phyloP scores from a whole-genome alignment of 2,888 invertebrate species.

The Copidosoma aretas region DNA sequence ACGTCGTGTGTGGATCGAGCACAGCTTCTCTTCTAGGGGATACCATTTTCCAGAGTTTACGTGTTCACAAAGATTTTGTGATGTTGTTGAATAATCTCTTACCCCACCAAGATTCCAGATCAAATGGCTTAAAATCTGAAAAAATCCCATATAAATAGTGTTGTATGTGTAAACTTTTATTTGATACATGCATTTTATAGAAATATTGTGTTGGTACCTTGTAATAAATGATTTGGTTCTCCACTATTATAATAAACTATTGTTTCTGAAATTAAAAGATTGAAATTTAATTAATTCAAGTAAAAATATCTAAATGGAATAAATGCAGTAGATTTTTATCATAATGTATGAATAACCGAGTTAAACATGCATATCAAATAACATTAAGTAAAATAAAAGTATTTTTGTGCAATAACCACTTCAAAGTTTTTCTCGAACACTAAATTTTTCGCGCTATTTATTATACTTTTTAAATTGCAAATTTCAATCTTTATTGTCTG shows the following conservation, averaged over 20 bases:
- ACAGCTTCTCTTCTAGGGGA: slow-evolving; percentile 9
- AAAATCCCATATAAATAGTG: slow-evolving; percentile 33
- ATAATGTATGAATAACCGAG: too few species aligned
- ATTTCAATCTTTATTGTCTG: slow-evolving; percentile 2
- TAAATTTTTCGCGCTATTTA: too few species aligned
- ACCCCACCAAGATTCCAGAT: slow-evolving; percentile 91
- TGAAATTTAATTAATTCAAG: slow-evolving; percentile 28
- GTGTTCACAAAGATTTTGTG: slow-evolving; percentile 73
- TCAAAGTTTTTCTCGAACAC: too few species aligned
- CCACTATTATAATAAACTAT: slow-evolving; percentile 77
- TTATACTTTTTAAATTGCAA: not conserved
- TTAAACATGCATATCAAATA: too few species aligned
- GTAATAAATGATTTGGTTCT: slow-evolving; percentile 73
- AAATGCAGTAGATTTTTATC: too few species aligned
- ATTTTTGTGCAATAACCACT: too few species aligned
- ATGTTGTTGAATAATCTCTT: slow-evolving; percentile 84
- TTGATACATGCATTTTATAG: too few species aligned
- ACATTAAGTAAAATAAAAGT: too few species aligned
- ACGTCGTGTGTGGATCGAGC: slow-evolving; percentile 26
- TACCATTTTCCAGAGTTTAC: slow-evolving; percentile 20
- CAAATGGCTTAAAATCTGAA: slow-evolving; percentile 86
- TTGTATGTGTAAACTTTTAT: not conserved
- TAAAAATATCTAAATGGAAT: too few species aligned
- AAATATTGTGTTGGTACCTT: slow-evolving; percentile 56
- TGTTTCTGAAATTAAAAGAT: slow-evolving; percentile 54